Percentiles rank a stretch among this genome's conserved stretches.
Evolutionary conservation across 1,140 invertebrate species (phyloP).

Genomic region (Hylyphantes graminicola): DNA sequence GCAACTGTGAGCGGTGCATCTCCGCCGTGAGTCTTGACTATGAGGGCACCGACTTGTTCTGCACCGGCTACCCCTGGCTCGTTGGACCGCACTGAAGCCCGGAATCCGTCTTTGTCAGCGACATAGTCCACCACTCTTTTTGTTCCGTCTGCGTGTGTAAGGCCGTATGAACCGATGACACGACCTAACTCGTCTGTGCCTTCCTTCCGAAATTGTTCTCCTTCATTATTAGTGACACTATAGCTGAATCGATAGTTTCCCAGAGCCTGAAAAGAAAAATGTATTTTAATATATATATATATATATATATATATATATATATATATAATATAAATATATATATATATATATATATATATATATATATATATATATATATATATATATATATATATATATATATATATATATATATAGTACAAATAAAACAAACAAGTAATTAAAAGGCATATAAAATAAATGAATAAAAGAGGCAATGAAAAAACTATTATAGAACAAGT

Average conservation of each 20-base stretch:
- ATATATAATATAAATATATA: too few species aligned
- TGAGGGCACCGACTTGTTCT: slow-evolving; percentile 50
- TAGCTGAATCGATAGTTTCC: slow-evolving; percentile 63
- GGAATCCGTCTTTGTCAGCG: slow-evolving; percentile 62
- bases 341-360: too few species aligned
- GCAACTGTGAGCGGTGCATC: slow-evolving; percentile 12
- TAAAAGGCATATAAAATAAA: too few species aligned
- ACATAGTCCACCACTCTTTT: slow-evolving; percentile 62
- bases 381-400: too few species aligned
- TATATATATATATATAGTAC: too few species aligned
- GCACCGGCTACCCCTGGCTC: slow-evolving; percentile 59
- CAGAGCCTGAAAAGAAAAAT: slow-evolving; percentile 48
- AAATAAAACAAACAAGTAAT: too few species aligned
- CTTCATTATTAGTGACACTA: slow-evolving; percentile 52
- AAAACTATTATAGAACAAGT: too few species aligned
- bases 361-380: too few species aligned
- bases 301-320: too few species aligned
- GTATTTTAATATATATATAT: too few species aligned
- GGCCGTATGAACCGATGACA: slow-evolving; percentile 61
- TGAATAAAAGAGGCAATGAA: too few species aligned
- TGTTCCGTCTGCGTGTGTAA: slow-evolving; percentile 60
- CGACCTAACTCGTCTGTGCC: slow-evolving; percentile 55
- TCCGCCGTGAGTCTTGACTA: slow-evolving; percentile 34
- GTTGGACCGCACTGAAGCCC: slow-evolving; percentile 60
- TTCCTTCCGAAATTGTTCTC: slow-evolving; percentile 60